phyloP scores from a whole-genome alignment of 2,113 vertebrate genomes.

The Parus major region DNA sequence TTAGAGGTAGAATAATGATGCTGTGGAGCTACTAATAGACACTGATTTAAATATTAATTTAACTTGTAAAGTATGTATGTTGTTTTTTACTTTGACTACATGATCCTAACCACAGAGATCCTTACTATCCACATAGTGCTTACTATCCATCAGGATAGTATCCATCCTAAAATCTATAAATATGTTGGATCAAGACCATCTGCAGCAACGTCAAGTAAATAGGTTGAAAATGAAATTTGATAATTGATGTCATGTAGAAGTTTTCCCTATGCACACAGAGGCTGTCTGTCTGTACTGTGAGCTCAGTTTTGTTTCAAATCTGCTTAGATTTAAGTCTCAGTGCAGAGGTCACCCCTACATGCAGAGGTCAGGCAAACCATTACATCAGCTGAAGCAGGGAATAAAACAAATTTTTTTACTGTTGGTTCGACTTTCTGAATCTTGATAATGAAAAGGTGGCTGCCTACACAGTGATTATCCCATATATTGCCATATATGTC shows the following conservation, averaged over 20 bases:
- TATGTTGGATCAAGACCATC: background rate
- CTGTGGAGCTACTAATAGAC: background rate
- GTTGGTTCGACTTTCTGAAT: background rate
- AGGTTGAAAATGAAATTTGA: background rate
- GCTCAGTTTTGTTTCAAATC: background rate
- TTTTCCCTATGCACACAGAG: background rate
- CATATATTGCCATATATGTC: accelerated
- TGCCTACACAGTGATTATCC: background rate
- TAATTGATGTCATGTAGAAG: background rate
- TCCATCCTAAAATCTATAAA: background rate
- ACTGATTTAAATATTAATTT: constrained; percentile 4
- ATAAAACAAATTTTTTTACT: background rate
- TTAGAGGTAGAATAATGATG: background rate
- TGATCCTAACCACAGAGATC: background rate
- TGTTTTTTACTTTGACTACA: background rate
- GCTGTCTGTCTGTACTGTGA: background rate
- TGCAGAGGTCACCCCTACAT: background rate
- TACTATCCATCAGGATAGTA: background rate
- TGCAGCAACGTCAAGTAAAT: background rate
- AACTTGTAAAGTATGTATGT: background rate
- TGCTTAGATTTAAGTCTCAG: background rate
- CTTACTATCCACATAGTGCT: background rate
- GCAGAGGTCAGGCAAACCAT: background rate
- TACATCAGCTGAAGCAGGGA: background rate
- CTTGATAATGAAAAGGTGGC: background rate